Evolutionary conservation across 2,888 invertebrate species (phyloP), one percentile per base, ranked within the genome.

Genomic region (Oxyteleia sp.): DNA sequence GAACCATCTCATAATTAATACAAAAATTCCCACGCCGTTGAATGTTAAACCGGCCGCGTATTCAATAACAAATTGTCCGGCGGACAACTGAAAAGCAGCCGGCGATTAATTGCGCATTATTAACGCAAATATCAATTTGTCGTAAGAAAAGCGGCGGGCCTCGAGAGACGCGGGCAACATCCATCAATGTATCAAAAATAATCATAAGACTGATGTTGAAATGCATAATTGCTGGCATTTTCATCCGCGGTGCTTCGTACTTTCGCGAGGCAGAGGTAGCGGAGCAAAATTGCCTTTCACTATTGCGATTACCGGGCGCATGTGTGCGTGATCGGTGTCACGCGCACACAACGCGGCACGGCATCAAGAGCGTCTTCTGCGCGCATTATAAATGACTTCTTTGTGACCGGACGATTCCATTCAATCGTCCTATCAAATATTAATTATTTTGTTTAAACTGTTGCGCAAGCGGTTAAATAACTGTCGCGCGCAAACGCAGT

Each of bases 171-270:
- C 53, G 16, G 64, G 43, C 51, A 51, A 20, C 63, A 45, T 78
- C 69, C 71, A 68, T 82, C 68, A 74, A 74, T 51, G 55, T 32
- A 82, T 75, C 68, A 71, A 64, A 64, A 71, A 76, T 76, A 20
- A 79, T 63, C 55, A 38, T 13, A 45, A 43, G 26, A 41, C 32
- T 4, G 41, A 80, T 80, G 80, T 69, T 61, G 84, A 75, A 76
- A 80, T 35, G 71, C 80, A 72, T 80, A 84, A 84, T 84, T 76
- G 84, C 71, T 66, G 80, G 75, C 66, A 84, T 84, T 80, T 84
- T 61, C 57, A 71, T 75, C 35, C 49, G 47, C 35, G 43, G 57
- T 11, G 51, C 15, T 32, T 35, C 18, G 23, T 74, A 79, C 84
- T 80, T 80, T 84, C 83, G 83, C 72, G 72, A 26, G 57, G 45